Conservation (phyloP, 1,140 invertebrate species). For the Cyclina sinensis region DNA sequence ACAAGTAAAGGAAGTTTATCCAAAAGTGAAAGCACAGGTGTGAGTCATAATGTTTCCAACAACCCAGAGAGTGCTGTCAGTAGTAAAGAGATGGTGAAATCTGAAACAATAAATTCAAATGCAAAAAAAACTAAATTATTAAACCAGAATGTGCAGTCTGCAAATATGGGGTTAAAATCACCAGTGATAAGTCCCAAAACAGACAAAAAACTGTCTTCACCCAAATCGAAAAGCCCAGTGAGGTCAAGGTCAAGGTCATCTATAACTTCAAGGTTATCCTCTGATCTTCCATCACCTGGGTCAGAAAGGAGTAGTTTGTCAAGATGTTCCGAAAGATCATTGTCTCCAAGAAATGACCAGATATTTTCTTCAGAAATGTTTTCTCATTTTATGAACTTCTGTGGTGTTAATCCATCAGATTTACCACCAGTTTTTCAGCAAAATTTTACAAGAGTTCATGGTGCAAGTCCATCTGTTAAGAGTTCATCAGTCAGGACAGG, state of each 20-base stretch:
- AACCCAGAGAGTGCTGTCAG: neutral
- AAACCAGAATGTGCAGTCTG: neutral
- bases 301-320: constrained; percentile 34
- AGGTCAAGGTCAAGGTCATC: constrained; percentile 14
- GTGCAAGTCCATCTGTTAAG: neutral
- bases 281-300: constrained; percentile 25
- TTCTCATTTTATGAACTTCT: constrained; percentile 58
- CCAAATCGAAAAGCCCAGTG: constrained; percentile 23
- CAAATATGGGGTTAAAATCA: neutral
- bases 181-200: neutral
- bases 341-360: constrained; percentile 33
- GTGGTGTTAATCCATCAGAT: constrained; percentile 26
- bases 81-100: neutral
- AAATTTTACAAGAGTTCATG: constrained; percentile 17
- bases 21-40: neutral
- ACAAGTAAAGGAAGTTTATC: neutral
- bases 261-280: neutral
- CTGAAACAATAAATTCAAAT: neutral
- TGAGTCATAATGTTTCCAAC: neutral
- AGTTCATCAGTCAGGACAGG: neutral
- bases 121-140: neutral
- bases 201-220: constrained; percentile 6
- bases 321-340: constrained; percentile 5
- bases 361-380: constrained; percentile 27
- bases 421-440: constrained; percentile 49